These are phyloP conservation scores for Lasioglossum albipes DNA, from an alignment of 1,140 invertebrate genomes.

Conservation along the genomic window DNA sequence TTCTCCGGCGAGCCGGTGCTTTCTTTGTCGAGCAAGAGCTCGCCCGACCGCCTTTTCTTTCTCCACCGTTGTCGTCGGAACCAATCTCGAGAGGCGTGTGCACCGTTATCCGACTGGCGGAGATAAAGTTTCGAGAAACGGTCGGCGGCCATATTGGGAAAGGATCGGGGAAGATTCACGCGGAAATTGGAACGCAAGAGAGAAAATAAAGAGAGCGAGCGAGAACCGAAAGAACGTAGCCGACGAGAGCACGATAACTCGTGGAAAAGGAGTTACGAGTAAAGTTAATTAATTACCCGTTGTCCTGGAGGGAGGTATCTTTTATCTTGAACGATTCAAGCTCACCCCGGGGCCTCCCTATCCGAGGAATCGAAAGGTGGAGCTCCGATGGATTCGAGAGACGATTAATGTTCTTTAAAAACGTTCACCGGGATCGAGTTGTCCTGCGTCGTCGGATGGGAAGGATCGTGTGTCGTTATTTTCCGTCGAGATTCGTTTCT, in stretches of 20 bases:
- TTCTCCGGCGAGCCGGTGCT: conserved; percentile 9
- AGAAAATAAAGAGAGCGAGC: too few relatives aligned
- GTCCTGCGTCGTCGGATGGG: not conserved
- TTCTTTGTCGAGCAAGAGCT: not conserved
- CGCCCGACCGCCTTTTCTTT: not conserved
- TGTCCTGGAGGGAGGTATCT: too few relatives aligned
- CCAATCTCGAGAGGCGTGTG: not conserved
- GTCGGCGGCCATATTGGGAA: not conserved
- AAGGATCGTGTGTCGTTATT: not conserved
- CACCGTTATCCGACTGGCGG: not conserved
- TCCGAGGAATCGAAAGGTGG: too few relatives aligned
- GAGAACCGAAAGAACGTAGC: too few relatives aligned
- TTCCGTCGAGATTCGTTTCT: not conserved
- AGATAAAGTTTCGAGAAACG: not conserved
- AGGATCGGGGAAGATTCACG: not conserved
- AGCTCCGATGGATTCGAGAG: too few relatives aligned
- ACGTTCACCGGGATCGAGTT: too few relatives aligned
- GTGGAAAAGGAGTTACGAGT: too few relatives aligned
- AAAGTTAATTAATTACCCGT: too few relatives aligned
- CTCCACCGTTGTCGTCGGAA: not conserved
- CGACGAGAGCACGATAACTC: too few relatives aligned
- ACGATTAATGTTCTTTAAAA: too few relatives aligned
- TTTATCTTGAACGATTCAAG: too few relatives aligned
- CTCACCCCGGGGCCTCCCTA: too few relatives aligned
- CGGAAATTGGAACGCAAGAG: not conserved